phyloP scores from a whole-genome alignment of 2,888 invertebrate genomes.

The Synergus laeviventris region DNA sequence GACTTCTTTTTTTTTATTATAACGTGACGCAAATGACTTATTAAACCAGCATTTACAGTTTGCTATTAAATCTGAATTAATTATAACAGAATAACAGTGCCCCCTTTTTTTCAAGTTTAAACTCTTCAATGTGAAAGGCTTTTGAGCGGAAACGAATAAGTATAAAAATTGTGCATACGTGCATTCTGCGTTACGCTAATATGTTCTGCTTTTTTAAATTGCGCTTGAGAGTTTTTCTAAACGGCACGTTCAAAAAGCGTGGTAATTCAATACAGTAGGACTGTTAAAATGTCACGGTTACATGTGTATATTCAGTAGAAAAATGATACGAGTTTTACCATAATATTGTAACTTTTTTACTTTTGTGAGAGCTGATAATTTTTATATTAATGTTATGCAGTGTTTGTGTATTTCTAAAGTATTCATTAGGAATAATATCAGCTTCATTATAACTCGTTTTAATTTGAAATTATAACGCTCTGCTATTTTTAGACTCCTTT shows the following conservation, averaged over 20 bases:
- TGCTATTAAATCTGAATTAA: conserved; percentile 35
- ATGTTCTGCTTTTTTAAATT: conserved; percentile 19
- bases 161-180: conserved; percentile 14
- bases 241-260: neutral
- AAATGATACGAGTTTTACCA: neutral
- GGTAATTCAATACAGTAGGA: neutral
- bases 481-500: no score
- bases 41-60: neutral
- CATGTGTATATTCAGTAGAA: neutral
- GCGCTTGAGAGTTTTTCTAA: neutral
- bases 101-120: conserved; percentile 12
- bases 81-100: conserved; percentile 14
- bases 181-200: neutral
- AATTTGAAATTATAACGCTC: neutral
- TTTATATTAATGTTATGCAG: neutral
- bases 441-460: neutral
- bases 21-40: neutral
- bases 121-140: neutral
- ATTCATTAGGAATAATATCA: no score
- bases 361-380: neutral
- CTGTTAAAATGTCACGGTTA: neutral
- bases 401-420: neutral
- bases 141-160: neutral
- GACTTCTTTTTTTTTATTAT: conserved; percentile 6
- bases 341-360: conserved; percentile 18